Base-by-base conservation (phyloP, 1,140 invertebrate species). In the Penaeus indicus region DNA sequence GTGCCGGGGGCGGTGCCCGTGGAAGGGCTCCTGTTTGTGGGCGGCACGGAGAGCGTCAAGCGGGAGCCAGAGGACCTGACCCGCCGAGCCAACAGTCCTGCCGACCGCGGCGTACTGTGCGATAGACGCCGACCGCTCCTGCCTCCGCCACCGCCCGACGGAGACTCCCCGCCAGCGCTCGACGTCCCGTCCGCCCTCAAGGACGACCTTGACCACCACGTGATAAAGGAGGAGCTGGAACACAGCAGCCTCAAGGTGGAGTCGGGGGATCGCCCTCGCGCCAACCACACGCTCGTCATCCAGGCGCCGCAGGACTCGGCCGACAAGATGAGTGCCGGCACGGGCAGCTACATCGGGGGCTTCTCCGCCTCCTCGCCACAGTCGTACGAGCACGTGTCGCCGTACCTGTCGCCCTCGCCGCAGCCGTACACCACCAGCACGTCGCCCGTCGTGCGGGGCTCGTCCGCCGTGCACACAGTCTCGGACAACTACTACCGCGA, bases 21-120 rank as follows among this genome's bases (percentile, higher is more conserved):
- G 84, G 88, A 89, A 79, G 88, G 88, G 84, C 81, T 89, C 77
- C 88, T 89, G 83, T 89, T 89, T 82, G 88, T 82, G 88, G 88
- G 88, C 88, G 88, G 88, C 63, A 47, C 88, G 38, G 88, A 89
- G 75, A 82, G 63, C 47, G 94, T 95, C 64, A 95, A 95, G 92
- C 93, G 95, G 82, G 95, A 96, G 92, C 95, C 95, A 64, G 95
- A 95, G 92, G 95, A 96, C 91, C 92, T 94, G 72, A 94, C 94
- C 32, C 85, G 91, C 93, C 92, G 94, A 92, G 47, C 93, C 93
- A 60, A 93, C 93, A 38, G 93, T 93, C 19, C 93, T 93, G 54
- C 93, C 93, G 42, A 93, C 93, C 86, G 93, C 93, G 88, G 93
- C 93, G 79, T 91, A 93, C 54, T 92, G 93, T 91, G 92, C 93